Evolutionary conservation across 1,140 invertebrate genomes (phyloP).

Genomic region (Ceratoteleas bidentatus): DNA sequence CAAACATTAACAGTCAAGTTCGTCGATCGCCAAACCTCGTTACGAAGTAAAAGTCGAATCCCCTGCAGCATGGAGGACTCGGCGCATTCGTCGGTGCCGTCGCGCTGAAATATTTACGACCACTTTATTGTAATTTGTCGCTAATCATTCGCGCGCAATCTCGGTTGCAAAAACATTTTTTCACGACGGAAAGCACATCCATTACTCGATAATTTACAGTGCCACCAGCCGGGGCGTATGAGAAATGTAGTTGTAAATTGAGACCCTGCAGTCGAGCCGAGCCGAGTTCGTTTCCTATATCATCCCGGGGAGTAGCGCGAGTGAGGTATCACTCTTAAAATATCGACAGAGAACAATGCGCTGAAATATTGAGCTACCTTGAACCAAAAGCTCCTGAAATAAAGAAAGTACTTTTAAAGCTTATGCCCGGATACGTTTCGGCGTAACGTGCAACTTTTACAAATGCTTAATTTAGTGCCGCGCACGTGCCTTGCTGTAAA

Average conservation of each 20-base stretch:
- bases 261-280: conserved; percentile 20
- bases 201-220: conserved; percentile 26
- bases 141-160: too few species aligned
- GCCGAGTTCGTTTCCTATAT: conserved; percentile 32
- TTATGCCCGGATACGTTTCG: conserved; percentile 10
- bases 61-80: too few species aligned
- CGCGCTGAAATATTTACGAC: too few species aligned
- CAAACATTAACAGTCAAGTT: too few species aligned
- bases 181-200: background rate
- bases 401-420: conserved; percentile 50
- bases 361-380: conserved; percentile 59
- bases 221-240: conserved; percentile 3
- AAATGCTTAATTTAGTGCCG: conserved; percentile 30
- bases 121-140: too few species aligned
- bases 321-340: conserved; percentile 50
- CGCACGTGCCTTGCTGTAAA: background rate
- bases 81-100: too few species aligned
- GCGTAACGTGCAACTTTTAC: conserved; percentile 26
- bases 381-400: conserved; percentile 52
- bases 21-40: too few species aligned
- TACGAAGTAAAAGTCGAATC: too few species aligned
- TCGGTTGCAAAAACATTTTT: too few species aligned
- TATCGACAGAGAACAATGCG: conserved; percentile 51
- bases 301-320: conserved; percentile 12
- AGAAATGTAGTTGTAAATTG: conserved; percentile 43